A percentile compares a stretch with the other conserved stretches of the same genome.
phyloP scores from a whole-genome alignment of 2,888 invertebrate species.

The Sympetrum striolatum region DNA sequence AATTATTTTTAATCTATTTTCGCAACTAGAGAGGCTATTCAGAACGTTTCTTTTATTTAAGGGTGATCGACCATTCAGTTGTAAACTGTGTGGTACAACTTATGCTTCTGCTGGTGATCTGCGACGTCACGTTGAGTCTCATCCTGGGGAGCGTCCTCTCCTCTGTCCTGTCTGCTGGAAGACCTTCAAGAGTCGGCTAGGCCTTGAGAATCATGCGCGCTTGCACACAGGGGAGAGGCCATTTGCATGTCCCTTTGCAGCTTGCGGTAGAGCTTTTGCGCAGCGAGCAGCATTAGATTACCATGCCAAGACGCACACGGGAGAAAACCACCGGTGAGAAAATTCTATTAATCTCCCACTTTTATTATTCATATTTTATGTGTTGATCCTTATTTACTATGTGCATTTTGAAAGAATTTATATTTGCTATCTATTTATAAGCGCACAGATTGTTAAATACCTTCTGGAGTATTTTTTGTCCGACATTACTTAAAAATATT shows the following conservation, averaged over 20 bases:
- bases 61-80: slow-evolving; percentile 51
- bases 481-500: too few relatives aligned
- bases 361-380: too few relatives aligned
- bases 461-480: too few relatives aligned
- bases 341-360: background rate
- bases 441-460: too few relatives aligned
- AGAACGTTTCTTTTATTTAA: background rate
- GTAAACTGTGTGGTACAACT: slow-evolving; percentile 50
- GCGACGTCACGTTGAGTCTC: slow-evolving; percentile 40
- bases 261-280: slow-evolving; percentile 29
- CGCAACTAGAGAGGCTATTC: background rate
- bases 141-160: slow-evolving; percentile 42
- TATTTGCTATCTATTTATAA: too few relatives aligned
- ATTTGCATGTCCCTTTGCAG: slow-evolving; percentile 37
- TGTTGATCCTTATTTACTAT: too few relatives aligned
- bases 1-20: too few relatives aligned
- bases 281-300: slow-evolving; percentile 44
- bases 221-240: slow-evolving; percentile 43
- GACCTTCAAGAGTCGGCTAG: slow-evolving; percentile 44
- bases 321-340: slow-evolving; percentile 42
- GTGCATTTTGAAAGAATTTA: too few relatives aligned
- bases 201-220: slow-evolving; percentile 44
- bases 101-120: slow-evolving; percentile 43
- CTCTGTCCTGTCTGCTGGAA: slow-evolving; percentile 44
- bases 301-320: slow-evolving; percentile 45